Evolutionary conservation across 2,888 invertebrate species (phyloP), one percentile per base, ranked within the genome.

Genomic region (Bellardia pandia): DNA sequence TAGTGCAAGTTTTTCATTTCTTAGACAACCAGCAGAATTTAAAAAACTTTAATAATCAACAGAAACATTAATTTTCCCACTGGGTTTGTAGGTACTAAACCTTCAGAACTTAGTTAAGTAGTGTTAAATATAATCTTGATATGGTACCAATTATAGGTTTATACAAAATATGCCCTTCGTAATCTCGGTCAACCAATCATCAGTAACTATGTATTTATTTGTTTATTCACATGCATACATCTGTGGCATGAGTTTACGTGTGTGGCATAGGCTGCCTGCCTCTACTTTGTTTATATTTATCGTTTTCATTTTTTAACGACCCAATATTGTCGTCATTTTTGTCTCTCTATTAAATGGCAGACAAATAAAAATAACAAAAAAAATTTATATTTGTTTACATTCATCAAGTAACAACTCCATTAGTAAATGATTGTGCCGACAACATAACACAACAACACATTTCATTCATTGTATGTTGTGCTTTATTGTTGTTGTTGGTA

Each of bases 281-380:
- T 75, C 48, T 48, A 48, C 23, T 68, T 60, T 81, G 68, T 81
- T 58, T n/a, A 71, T 83, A 72, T 83, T 83, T 83, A 71, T 83
- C 64, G 71, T 72, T 78, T 77, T 45, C 56, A 62, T 71, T 77
- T 64, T 56, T 72, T 77, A 77, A 72, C 72, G 71, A 56, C 58
- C 37, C 78, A 68, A 74, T 84, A 66, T 84, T 78, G 72, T 84
- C 84, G 48, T 84, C 77, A 77, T 84, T 69, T 69, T 45, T 74
- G 75, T 58, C 66, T 84, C 77, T 78, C 77, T 78, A 78, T 84
- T 84, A 84, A 84, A 84, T 83, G 71, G 56, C 83, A 83, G 83
- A 77, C 83, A 83, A 77, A 83, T 77, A 77, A 76, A 83, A 78
- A 45, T 30, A 33, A 64, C 40, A 40, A 64, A 51, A 30, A 58